Percentiles rank a stretch among this genome's conserved stretches.
phyloP scores from a whole-genome alignment of 37 sponge, comb jelly and placozoan species.

The Chondrosia reniformis region DNA sequence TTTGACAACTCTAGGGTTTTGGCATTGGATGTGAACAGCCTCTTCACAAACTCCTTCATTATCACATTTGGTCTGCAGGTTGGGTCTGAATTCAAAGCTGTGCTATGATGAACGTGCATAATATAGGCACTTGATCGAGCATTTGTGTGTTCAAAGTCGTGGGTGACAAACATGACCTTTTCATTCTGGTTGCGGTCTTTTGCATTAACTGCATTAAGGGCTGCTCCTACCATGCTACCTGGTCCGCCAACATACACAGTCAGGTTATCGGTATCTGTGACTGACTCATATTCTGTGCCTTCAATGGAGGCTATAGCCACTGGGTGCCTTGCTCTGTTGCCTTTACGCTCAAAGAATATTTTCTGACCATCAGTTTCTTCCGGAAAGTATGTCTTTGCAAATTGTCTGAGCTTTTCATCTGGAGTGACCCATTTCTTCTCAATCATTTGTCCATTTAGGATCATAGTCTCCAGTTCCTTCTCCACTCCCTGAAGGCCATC shows the following conservation, averaged over 20 bases:
- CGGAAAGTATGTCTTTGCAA: neutral
- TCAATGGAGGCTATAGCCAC: constrained; percentile 2
- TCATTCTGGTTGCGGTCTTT: no score
- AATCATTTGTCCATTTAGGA: no score
- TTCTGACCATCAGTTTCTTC: constrained; percentile 1
- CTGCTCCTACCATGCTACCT: constrained; percentile 27
- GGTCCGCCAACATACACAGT: constrained; percentile 25
- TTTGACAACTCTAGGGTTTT: no score
- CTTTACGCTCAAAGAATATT: neutral
- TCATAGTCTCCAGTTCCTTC: no score
- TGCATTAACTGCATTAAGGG: neutral
- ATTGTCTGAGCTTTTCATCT: neutral
- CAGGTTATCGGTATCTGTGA: neutral
- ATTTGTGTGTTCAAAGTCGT: constrained; percentile 22
- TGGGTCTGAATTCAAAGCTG: no score
- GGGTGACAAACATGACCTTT: constrained; percentile 16
- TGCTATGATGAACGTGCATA: no score
- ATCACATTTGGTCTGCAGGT: no score
- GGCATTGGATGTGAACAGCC: no score
- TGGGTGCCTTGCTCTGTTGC: neutral
- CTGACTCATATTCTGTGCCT: constrained; percentile 15
- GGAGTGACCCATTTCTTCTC: constrained; percentile 11
- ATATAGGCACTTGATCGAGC: constrained; percentile 22
- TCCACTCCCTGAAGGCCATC: no score
- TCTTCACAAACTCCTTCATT: no score